phyloP scores from a whole-genome alignment of 2,113 vertebrate species.

The Pelecanoides urinatrix region DNA sequence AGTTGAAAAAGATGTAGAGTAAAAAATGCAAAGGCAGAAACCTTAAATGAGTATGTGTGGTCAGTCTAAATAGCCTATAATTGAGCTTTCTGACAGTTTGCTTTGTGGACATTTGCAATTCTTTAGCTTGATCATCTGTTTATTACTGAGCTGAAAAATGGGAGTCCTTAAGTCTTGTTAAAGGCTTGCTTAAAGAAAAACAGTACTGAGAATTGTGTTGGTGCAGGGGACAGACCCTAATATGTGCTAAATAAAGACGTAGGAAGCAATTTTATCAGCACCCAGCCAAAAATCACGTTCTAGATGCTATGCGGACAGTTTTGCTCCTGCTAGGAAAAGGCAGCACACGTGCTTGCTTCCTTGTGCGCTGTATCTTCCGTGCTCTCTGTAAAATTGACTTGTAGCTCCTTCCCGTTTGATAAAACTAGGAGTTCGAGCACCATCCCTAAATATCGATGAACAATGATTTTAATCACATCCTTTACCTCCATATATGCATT shows the following conservation, averaged over 20 bases:
- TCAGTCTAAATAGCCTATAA: neutral
- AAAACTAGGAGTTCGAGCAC: neutral
- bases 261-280: neutral
- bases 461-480: neutral
- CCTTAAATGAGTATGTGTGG: neutral
- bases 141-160: neutral
- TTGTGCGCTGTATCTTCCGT: neutral
- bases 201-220: neutral
- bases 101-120: neutral
- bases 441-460: neutral
- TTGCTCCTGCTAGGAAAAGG: neutral
- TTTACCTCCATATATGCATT: neutral
- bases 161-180: neutral
- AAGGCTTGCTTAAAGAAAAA: neutral
- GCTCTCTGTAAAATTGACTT: neutral
- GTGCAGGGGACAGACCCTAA: neutral
- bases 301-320: neutral
- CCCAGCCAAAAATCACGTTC: neutral
- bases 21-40: neutral
- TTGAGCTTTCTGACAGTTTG: neutral
- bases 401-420: neutral
- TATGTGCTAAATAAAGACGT: neutral
- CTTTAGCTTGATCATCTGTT: neutral
- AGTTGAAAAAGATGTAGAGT: neutral
- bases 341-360: accelerated